phyloP scores from a whole-genome alignment of 2,113 vertebrate genomes.

The Sphaerodactylus townsendi region DNA sequence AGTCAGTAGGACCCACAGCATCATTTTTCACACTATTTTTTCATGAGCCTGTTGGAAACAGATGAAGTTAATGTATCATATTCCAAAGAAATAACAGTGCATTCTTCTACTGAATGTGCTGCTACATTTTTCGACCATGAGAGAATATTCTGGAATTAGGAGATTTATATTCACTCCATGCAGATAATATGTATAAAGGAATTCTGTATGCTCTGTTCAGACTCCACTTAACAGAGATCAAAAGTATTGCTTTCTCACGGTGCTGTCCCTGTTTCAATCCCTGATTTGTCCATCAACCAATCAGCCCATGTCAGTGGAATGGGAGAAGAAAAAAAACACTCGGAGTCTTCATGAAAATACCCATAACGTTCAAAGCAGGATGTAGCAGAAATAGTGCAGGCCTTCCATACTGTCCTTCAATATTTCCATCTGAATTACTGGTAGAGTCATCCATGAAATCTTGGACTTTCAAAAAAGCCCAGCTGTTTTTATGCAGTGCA shows the following conservation, averaged over 20 bases:
- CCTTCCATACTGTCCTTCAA: neutral
- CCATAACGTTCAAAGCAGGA: neutral
- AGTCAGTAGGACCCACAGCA: slow-evolving; percentile 15
- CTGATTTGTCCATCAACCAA: slow-evolving; percentile 7
- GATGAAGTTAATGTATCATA: slow-evolving; percentile 41
- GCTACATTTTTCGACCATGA: slow-evolving; percentile 19
- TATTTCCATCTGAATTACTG: neutral
- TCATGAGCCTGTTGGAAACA: slow-evolving; percentile 31
- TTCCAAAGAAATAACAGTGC: slow-evolving; percentile 30
- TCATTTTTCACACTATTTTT: slow-evolving; percentile 42
- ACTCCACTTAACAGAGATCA: slow-evolving; percentile 5
- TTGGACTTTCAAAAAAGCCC: neutral
- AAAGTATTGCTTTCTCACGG: neutral
- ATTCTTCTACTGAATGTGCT: slow-evolving; percentile 20
- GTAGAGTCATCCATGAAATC: neutral
- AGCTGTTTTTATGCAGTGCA: neutral
- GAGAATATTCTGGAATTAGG: slow-evolving; percentile 26
- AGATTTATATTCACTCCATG: slow-evolving; percentile 8
- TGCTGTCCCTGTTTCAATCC: slow-evolving; percentile 5
- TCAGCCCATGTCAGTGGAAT: neutral
- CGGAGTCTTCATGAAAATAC: slow-evolving; percentile 1
- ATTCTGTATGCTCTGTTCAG: slow-evolving; percentile 18
- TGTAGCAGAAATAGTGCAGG: slow-evolving; percentile 14
- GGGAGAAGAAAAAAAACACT: neutral
- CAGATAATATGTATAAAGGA: neutral